Evolutionary conservation across 2,797 vertebrate species (phyloP), one percentile per base, ranked within the genome.

Genomic region (Darevskia mixta): DNA sequence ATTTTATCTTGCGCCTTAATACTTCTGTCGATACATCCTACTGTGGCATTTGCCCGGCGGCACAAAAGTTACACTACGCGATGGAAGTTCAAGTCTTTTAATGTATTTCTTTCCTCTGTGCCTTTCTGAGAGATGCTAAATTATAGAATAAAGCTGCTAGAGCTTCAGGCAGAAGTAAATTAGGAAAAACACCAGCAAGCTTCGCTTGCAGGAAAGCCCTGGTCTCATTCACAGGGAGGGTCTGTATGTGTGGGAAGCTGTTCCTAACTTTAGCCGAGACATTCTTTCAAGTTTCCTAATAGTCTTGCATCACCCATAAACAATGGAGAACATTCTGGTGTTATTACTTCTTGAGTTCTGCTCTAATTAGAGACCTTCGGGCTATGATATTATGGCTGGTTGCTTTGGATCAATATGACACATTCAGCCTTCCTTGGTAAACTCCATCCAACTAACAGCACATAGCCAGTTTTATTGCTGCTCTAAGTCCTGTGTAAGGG

Each of bases 111-210:
- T 73, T 79, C 23, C 58, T 76, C 29, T 15, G 1, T 58, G 71
- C 43, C 35, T 58, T 89, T 69, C 58, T 81, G 45, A 76, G 71
- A 41, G 78, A 32, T 81, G 83, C 41, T 86, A 86, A 86, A 86
- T 89, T 89, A 86, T 76, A 76, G 43, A 89, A 82, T 76, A 80
- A 81, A 58, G n/a, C 72, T 81, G 79, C 61, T 69, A 27, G 69
- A n/a, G 83, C 83, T 89, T 43, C 78, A 58, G 78, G 88, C 88
- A 85, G 58, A 81, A 69, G n/a, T 89, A 86, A 89, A 86, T 89
- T 86, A 89, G 78, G 71, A 76, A 86, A 67, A 41, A 82, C 43
- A n/a, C 43, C 61, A 64, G 71, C 32, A 67, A 81, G 38, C 6
- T 75, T 80, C 69, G n/a, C 38, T 89, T 80, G 25, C 77, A 49